A percentile compares a stretch with the other conserved stretches of the same genome.
Evolutionary conservation across 2,113 vertebrate species (phyloP).

Genomic region (Antidorcas marsupialis): DNA sequence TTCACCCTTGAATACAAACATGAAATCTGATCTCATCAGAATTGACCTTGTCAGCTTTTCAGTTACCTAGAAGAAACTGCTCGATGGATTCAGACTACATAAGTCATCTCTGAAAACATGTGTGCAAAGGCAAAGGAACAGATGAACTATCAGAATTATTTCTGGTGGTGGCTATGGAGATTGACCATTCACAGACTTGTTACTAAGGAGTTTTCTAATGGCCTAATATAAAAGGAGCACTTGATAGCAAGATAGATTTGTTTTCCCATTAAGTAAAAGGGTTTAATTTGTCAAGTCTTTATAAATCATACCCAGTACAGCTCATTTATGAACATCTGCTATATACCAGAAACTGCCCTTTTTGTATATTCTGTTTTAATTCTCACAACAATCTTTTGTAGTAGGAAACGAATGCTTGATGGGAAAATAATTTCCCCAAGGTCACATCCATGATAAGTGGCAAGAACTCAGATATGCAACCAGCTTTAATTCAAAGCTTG

Average conservation of each 20-base stretch:
- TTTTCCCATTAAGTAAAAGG: neutral
- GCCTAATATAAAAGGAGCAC: neutral
- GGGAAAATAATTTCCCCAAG: slow-evolving; percentile 10
- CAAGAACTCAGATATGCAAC: neutral
- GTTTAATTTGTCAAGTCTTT: slow-evolving; percentile 2
- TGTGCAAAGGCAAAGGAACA: neutral
- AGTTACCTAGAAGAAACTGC: slow-evolving; percentile 19
- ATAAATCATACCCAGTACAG: neutral
- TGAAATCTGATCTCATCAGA: slow-evolving; percentile 31
- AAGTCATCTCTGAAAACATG: neutral
- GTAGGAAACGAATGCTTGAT: neutral
- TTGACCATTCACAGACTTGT: neutral
- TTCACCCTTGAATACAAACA: neutral
- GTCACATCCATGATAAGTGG: neutral
- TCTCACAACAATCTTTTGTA: neutral
- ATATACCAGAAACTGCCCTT: neutral
- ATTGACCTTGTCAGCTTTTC: slow-evolving; percentile 43
- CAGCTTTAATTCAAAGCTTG: neutral
- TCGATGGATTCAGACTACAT: neutral
- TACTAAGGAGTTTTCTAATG: slow-evolving; percentile 12
- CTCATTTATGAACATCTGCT: neutral
- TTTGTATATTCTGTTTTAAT: slow-evolving; percentile 20
- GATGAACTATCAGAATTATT: neutral
- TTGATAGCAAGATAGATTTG: neutral
- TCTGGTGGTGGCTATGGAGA: neutral